phyloP scores from a whole-genome alignment of 2,888 invertebrate species.

The Ormyrus nitidulus region DNA sequence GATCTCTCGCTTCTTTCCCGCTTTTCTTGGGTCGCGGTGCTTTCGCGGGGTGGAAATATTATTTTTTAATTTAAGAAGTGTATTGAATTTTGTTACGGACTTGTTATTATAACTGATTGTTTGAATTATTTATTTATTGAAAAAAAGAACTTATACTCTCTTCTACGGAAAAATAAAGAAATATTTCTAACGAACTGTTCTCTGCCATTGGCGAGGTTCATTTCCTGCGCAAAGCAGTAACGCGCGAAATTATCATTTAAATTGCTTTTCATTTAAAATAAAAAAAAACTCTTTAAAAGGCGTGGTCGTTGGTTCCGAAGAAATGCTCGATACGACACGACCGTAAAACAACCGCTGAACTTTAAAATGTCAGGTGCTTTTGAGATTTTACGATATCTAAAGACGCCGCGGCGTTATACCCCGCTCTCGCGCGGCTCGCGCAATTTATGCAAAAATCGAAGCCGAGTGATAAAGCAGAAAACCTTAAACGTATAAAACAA shows the following conservation, averaged over 20 bases:
- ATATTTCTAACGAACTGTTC: too few relatives aligned
- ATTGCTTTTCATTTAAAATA: too few relatives aligned
- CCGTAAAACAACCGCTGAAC: slow-evolving; percentile 26
- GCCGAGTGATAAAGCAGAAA: slow-evolving; percentile 35
- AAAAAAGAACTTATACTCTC: neutral
- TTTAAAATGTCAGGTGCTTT: slow-evolving; percentile 25
- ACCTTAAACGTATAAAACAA: slow-evolving; percentile 45
- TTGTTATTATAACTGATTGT: too few relatives aligned
- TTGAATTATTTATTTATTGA: neutral
- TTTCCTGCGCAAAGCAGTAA: too few relatives aligned
- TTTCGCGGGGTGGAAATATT: too few relatives aligned
- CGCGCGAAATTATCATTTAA: too few relatives aligned
- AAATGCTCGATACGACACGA: neutral
- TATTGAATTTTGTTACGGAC: too few relatives aligned
- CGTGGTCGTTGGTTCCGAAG: neutral
- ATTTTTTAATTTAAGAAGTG: too few relatives aligned
- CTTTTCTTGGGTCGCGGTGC: too few relatives aligned
- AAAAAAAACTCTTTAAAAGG: neutral
- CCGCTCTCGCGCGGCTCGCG: neutral
- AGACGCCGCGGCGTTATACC: slow-evolving; percentile 16
- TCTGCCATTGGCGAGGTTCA: too few relatives aligned
- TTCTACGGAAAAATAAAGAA: too few relatives aligned
- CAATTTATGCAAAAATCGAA: slow-evolving; percentile 45
- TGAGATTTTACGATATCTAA: slow-evolving; percentile 27
- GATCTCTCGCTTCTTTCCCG: too few relatives aligned